A percentile compares a stretch with the other conserved stretches of the same genome.
These are phyloP conservation scores for Drosophila lacicola DNA, from an alignment of 2,888 invertebrate species.

Conservation along the genomic window DNA sequence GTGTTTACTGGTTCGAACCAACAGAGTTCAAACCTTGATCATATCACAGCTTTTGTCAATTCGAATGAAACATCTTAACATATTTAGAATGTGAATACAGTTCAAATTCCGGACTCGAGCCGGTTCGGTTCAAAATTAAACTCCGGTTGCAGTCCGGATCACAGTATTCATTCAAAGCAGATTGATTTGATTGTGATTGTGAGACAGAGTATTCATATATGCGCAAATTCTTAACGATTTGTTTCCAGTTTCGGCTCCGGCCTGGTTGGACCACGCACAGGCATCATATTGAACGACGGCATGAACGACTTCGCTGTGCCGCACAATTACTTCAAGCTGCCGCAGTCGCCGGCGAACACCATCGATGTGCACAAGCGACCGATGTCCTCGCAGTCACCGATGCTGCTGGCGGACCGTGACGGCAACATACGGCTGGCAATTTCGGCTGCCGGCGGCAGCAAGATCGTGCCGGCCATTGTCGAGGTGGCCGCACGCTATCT, in stretches of 20 bases:
- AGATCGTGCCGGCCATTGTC: slow-evolving; percentile 92
- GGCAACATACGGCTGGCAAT: slow-evolving; percentile 88
- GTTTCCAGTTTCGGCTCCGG: slow-evolving; percentile 91
- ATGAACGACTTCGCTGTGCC: slow-evolving; percentile 98
- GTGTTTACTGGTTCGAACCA: too few species aligned
- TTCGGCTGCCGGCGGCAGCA: slow-evolving; percentile 95
- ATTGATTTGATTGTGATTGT: too few species aligned
- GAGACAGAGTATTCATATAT: too few species aligned
- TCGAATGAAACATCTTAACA: too few species aligned
- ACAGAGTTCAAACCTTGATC: too few species aligned
- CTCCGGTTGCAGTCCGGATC: too few species aligned
- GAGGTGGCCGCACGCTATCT: slow-evolving; percentile 88
- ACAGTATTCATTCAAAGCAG: too few species aligned
- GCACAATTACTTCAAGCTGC: slow-evolving; percentile 89
- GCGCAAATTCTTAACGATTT: too few species aligned
- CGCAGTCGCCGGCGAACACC: slow-evolving; percentile 92
- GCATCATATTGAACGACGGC: slow-evolving; percentile 96
- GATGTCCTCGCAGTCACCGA: slow-evolving; percentile 95
- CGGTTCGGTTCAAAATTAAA: too few species aligned
- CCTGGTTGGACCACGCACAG: slow-evolving; percentile 91
- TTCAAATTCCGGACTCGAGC: too few species aligned
- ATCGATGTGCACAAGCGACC: slow-evolving; percentile 93
- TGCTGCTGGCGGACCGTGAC: slow-evolving; percentile 89
- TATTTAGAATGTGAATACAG: too few species aligned
- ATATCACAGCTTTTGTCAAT: too few species aligned